Evolutionary conservation across 2,797 vertebrate genomes (phyloP), one percentile per base, ranked within the genome.

Genomic region (Carduelis carduelis): DNA sequence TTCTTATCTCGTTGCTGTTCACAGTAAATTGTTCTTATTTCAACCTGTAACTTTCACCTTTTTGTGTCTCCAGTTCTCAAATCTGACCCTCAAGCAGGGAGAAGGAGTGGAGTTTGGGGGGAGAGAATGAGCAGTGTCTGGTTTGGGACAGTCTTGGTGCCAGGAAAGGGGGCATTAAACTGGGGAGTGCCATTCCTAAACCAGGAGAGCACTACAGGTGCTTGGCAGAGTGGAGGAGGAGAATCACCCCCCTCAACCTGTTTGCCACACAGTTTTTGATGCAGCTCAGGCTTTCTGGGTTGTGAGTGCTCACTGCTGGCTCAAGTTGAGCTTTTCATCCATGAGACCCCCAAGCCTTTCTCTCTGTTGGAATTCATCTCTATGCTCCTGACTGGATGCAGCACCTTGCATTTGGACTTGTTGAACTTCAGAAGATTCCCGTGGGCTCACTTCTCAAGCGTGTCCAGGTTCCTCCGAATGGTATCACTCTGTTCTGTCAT

Each of bases 91-190:
- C 3, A 7, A 34, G 44, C 9, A 28, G 44, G 59, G 65, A 59
- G 11, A 20, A n/a, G 14, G 37, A 72, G 9, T 44, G 44, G 7
- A 52, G 44, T n/a, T 2, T 43, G 8, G 1, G 6, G 24, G 3
- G 6, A 24, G 13, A 6, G 0, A 44, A 35, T 5, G 26, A 39
- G 5, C 1, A 0, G 6, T 5, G 8, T 52, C n/a, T 44, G 28
- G 8, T 50, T 57, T 65, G 52, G 23, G 28, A 57, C 28, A 44
- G 8, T 39, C 23, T 39, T 44, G 13, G 20, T 34, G 59, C 23
- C 12, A 28, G 46, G 19, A 4, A 14, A 44, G 20, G 37, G 28
- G 11, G 4, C 11, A 34, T 4, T 39, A 13, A 39, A 59, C 1
- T 43, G n/a, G 20, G 7, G 4, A 50, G 20, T 52, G 52, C 9